These are phyloP conservation scores for Venustoraphidia nigricollis DNA, from an alignment of 2,888 invertebrate species.

Conservation along the genomic window DNA sequence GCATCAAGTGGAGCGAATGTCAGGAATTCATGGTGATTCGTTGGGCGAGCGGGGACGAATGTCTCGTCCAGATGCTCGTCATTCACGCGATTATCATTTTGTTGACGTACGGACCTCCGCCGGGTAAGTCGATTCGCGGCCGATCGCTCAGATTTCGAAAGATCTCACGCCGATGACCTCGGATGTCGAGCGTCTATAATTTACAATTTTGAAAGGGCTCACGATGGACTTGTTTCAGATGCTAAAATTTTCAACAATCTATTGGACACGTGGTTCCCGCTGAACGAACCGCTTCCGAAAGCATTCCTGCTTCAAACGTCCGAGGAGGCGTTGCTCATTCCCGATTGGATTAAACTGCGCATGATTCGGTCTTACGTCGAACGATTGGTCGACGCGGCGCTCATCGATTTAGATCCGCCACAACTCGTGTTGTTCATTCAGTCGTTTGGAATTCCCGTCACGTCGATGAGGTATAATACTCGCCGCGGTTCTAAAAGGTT, in stretches of 20 bases:
- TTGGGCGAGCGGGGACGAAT: slow-evolving; percentile 61
- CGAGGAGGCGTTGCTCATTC: slow-evolving; percentile 69
- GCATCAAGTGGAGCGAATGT: slow-evolving; percentile 46
- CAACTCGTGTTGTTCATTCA: slow-evolving; percentile 88
- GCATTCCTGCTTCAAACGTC: slow-evolving; percentile 65
- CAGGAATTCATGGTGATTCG: slow-evolving; percentile 64
- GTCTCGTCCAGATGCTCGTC: slow-evolving; percentile 61
- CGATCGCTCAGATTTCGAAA: too few species aligned
- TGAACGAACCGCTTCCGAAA: slow-evolving; percentile 53
- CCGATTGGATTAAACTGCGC: slow-evolving; percentile 84
- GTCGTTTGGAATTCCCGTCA: slow-evolving; percentile 87
- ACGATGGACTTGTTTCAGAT: slow-evolving; percentile 16
- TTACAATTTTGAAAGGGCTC: too few species aligned
- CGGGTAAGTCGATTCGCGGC: slow-evolving; percentile 13
- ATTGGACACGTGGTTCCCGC: slow-evolving; percentile 78
- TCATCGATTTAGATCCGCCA: slow-evolving; percentile 70
- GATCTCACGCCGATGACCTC: too few species aligned
- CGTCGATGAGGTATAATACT: slow-evolving; percentile 69
- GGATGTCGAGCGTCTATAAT: too few species aligned
- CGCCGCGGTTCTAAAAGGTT: too few species aligned
- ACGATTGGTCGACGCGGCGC: slow-evolving; percentile 69
- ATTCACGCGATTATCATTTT: slow-evolving; percentile 75
- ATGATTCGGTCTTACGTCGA: slow-evolving; percentile 74
- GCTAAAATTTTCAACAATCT: slow-evolving; percentile 34
- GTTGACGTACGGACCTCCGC: slow-evolving; percentile 50